These are phyloP conservation scores for Amazona vittata DNA, from an alignment of 2,113 vertebrate species.

Conservation along the genomic window DNA sequence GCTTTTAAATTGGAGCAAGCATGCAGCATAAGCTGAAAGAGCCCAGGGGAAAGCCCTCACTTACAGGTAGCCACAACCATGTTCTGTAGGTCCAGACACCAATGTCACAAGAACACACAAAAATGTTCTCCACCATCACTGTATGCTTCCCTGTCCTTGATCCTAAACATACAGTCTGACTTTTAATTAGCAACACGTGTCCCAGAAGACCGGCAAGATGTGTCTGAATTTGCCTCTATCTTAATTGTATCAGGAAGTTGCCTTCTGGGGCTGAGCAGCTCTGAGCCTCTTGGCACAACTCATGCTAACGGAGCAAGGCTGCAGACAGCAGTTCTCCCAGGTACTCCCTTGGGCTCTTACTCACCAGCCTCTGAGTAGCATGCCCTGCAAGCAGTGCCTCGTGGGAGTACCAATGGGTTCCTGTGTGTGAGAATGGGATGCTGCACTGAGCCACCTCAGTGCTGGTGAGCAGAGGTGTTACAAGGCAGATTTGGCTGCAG, in stretches of 20 bases:
- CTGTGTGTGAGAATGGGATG: fast-evolving
- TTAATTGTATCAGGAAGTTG: slow-evolving; percentile 29
- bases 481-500: fast-evolving
- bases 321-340: background rate
- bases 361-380: background rate
- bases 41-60: background rate
- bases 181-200: background rate
- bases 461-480: background rate
- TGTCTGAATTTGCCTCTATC: slow-evolving; percentile 17
- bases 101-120: background rate
- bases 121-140: background rate
- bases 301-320: fast-evolving
- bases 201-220: background rate
- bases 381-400: fast-evolving
- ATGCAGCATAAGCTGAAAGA: background rate
- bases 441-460: background rate
- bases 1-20: background rate
- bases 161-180: background rate
- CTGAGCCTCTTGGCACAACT: background rate
- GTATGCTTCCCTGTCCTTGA: background rate
- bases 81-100: background rate
- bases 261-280: background rate
- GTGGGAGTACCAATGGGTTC: fast-evolving
- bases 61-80: background rate
- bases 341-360: background rate